phyloP scores from a whole-genome alignment of 2,113 vertebrate species.

The Cyphomyrus plagiostoma region DNA sequence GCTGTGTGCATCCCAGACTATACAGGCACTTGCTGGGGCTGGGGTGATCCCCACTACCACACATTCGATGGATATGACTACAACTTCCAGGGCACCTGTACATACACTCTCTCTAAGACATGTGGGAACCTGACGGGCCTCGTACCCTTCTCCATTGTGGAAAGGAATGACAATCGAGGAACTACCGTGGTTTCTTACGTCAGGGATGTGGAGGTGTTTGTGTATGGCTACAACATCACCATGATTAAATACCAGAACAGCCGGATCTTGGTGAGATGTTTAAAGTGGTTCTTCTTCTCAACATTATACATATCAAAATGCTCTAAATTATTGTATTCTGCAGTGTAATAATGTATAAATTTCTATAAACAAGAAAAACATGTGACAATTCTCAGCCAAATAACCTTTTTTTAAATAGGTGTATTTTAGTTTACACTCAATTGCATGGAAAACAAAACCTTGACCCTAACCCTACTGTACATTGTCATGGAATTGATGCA shows the following conservation, averaged over 20 bases:
- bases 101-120: conserved; percentile 55
- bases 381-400: neutral
- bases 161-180: conserved; percentile 67
- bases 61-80: conserved; percentile 65
- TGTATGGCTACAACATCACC: conserved; percentile 54
- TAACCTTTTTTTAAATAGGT: neutral
- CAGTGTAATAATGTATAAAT: neutral
- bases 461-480: neutral
- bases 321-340: neutral
- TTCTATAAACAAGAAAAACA: neutral
- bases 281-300: neutral
- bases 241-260: conserved; percentile 57
- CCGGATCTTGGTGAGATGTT: conserved; percentile 62
- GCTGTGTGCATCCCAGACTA: conserved; percentile 59
- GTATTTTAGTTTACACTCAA: neutral
- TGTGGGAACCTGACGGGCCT: conserved; percentile 48
- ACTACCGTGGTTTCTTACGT: conserved; percentile 61
- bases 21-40: conserved; percentile 55
- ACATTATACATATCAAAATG: neutral
- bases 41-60: conserved; percentile 68
- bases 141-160: conserved; percentile 64
- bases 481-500: neutral
- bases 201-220: conserved; percentile 47
- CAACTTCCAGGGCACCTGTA: conserved; percentile 72
- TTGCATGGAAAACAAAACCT: neutral